These are phyloP conservation scores for Melanotaenia parkinsoni DNA, from an alignment of 2,797 vertebrate genomes.

Conservation along the genomic window DNA sequence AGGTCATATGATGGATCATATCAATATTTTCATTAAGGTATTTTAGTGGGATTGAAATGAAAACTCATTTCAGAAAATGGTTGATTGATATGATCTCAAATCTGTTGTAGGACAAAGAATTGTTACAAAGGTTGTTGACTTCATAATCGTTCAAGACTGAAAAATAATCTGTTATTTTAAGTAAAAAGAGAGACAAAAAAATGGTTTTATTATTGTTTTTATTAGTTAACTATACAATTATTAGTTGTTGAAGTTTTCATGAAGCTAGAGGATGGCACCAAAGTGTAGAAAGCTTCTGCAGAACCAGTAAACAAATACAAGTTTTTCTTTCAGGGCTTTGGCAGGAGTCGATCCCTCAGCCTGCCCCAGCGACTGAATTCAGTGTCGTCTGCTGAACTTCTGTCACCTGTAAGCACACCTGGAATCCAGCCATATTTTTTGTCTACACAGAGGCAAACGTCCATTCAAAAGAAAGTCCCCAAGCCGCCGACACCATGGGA, in stretches of 20 bases:
- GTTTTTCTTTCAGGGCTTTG: slow-evolving; percentile 70
- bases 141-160: background rate
- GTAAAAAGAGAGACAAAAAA: background rate
- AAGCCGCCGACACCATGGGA: slow-evolving; percentile 90
- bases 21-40: background rate
- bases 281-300: slow-evolving; percentile 40
- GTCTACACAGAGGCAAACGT: slow-evolving; percentile 71
- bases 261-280: slow-evolving; percentile 77
- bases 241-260: background rate
- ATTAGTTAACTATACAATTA: background rate
- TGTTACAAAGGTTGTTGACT: background rate
- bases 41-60: background rate
- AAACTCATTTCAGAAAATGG: background rate
- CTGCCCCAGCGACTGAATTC: slow-evolving; percentile 79
- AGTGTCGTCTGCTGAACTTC: slow-evolving; percentile 50
- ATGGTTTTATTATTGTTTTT: background rate
- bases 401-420: slow-evolving; percentile 72
- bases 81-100: background rate
- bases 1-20: background rate
- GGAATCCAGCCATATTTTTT: slow-evolving; percentile 73
- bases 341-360: slow-evolving; percentile 83
- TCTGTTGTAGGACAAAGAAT: background rate
- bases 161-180: background rate
- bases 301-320: slow-evolving; percentile 2
- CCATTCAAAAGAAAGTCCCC: slow-evolving; percentile 75